phyloP scores from a whole-genome alignment of 2,113 vertebrate species.

The Puma concolor region DNA sequence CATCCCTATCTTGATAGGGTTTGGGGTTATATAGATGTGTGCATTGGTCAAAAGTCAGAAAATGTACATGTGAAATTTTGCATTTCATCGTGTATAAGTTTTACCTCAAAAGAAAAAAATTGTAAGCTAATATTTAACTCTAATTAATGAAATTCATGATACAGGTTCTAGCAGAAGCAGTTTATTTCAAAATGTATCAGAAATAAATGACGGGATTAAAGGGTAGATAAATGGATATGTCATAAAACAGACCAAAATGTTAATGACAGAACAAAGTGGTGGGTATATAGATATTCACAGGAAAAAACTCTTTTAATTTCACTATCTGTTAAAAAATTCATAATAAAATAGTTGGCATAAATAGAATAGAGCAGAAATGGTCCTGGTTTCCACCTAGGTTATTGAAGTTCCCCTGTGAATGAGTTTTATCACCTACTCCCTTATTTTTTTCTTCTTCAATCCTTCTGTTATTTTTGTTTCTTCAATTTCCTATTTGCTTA shows the following conservation, averaged over 20 bases:
- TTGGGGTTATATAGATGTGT: neutral
- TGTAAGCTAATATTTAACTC: neutral
- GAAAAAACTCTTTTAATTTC: neutral
- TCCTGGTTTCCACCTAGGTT: neutral
- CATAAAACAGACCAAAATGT: neutral
- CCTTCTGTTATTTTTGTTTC: neutral
- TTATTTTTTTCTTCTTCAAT: neutral
- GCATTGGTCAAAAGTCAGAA: neutral
- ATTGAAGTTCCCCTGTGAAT: neutral
- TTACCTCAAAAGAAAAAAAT: neutral
- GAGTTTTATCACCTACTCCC: neutral
- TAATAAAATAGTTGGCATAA: neutral
- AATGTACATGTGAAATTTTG: neutral
- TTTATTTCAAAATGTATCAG: neutral
- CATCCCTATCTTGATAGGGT: neutral
- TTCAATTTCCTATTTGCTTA: slow-evolving; percentile 20
- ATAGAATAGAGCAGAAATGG: neutral
- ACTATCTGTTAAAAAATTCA: neutral
- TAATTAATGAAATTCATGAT: neutral
- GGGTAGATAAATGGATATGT: neutral
- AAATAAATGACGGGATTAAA: neutral
- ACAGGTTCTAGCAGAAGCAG: neutral
- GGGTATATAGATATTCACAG: neutral
- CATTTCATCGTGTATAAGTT: neutral
- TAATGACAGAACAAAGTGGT: neutral